A percentile compares a stretch with the other conserved stretches of the same genome.
These are phyloP conservation scores for Drosophila sechellia DNA, from an alignment of 1,140 invertebrate species.

Conservation along the genomic window DNA sequence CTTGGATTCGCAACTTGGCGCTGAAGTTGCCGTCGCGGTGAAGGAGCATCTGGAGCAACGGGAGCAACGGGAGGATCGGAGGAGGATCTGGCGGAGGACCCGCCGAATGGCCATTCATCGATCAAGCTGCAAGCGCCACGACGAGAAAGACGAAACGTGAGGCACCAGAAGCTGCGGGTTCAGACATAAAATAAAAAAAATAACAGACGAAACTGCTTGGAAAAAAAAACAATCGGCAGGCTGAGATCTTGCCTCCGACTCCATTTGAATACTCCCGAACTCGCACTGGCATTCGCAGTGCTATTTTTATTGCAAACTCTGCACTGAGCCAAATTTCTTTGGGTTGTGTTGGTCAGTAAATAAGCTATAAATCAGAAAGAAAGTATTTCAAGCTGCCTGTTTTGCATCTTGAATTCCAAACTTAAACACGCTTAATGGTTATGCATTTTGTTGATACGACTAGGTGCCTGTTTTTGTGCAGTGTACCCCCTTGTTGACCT, in stretches of 20 bases:
- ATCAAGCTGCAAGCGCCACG: constrained; percentile 82
- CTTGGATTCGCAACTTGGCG: constrained; percentile 79
- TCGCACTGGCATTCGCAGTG: constrained; percentile 33
- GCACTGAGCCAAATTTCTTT: neutral
- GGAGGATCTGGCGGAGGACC: neutral
- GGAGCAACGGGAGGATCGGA: constrained; percentile 1
- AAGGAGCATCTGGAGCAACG: neutral
- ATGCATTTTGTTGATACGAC: too few species aligned
- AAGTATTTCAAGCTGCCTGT: too few species aligned
- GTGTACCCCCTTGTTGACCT: constrained; percentile 24
- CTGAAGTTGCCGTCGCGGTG: constrained; percentile 39
- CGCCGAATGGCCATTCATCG: constrained; percentile 74
- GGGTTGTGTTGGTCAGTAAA: neutral
- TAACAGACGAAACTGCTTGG: neutral
- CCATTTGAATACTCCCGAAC: constrained; percentile 69
- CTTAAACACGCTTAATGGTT: too few species aligned
- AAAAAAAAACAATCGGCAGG: constrained; percentile 41
- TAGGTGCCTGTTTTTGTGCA: too few species aligned
- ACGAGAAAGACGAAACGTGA: constrained; percentile 72
- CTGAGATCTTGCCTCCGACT: constrained; percentile 58
- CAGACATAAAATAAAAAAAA: constrained; percentile 20
- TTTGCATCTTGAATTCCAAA: too few species aligned
- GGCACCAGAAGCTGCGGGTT: constrained; percentile 51
- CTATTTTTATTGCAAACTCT: constrained; percentile 1
- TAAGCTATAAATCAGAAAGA: too few species aligned